Base-by-base conservation (phyloP, 2,797 vertebrate genomes). In the Benthosema pterotum region DNA sequence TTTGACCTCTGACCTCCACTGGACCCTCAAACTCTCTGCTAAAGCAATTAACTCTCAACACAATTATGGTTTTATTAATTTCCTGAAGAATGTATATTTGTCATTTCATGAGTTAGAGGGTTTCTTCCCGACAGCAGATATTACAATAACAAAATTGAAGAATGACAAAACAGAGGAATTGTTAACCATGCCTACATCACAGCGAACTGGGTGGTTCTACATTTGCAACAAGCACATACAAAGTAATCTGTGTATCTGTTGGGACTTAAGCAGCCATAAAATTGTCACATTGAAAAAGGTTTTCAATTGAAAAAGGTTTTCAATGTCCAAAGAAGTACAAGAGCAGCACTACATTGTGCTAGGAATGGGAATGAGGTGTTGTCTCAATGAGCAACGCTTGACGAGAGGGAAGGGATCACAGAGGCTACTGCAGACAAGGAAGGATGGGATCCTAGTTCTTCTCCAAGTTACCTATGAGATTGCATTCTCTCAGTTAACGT, bases 381-480 rank as follows among this genome's bases (percentile, higher is more conserved):
- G 18, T 58, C 42, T 19, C 32, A 48, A 48, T 18, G 55, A 60
- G 72, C 54, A 59, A 68, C 57, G 56, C 18, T 62, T 45, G 46
- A 72, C 71, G 46, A 59, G 38, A 59, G 65, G 68, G 72, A 60
- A 2, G 59, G 71, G 62, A 53, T 11, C 28, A 42, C 38, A 49
- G 14, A 51, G 6, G 62, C 62, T 64, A 68, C 63, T 52, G 67
- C 54, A 53, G 18, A 53, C 43, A 63, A 0, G 50, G 61, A 52
- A 19, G 64, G 60, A 38, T 1, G 17, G 86, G 66, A 22, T 78
- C 66, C 71, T 74, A 75, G 17, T 51, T 48, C 18, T 46, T 64
- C 68, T 78, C 63, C 69, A 51, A 18, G 68, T 91, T 94, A 94
- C 92, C 93, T 91, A 84, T 89, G 78, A 52, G 80, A 78, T 56